Percentiles rank a stretch among this genome's conserved stretches.
Evolutionary conservation across 2,797 vertebrate species (phyloP).

Genomic region (Xiphophorus birchmanni): DNA sequence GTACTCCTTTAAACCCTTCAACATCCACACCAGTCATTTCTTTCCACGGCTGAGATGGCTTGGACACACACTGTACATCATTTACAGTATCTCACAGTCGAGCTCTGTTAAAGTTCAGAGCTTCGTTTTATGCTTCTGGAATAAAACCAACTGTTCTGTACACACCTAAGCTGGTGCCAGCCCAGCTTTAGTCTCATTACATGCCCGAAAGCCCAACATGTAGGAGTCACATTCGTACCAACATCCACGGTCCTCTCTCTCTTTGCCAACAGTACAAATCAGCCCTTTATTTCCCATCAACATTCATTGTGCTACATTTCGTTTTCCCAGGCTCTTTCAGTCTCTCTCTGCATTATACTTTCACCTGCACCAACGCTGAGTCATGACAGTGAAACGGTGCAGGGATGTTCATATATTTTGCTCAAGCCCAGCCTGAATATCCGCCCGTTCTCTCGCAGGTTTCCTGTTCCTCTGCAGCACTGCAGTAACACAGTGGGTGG

Average conservation of each 20-base stretch:
- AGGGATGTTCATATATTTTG: slow-evolving; percentile 54
- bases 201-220: slow-evolving; percentile 33
- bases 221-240: slow-evolving; percentile 6
- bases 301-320: slow-evolving; percentile 67
- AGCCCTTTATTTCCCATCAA: slow-evolving; percentile 57
- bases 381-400: slow-evolving; percentile 39
- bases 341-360: slow-evolving; percentile 30
- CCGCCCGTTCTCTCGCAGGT: slow-evolving; percentile 17
- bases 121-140: slow-evolving; percentile 41
- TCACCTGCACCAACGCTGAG: slow-evolving; percentile 46
- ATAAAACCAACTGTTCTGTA: slow-evolving; percentile 36
- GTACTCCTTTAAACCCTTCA: slow-evolving; percentile 22
- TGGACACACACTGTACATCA: slow-evolving; percentile 66
- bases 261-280: slow-evolving; percentile 71
- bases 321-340: slow-evolving; percentile 30
- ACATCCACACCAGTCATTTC: slow-evolving; percentile 40
- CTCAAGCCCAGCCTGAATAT: slow-evolving; percentile 30
- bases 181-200: slow-evolving; percentile 80
- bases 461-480: slow-evolving; percentile 37
- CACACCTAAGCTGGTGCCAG: slow-evolving; percentile 80
- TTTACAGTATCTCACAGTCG: slow-evolving; percentile 73
- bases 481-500: slow-evolving; percentile 26
- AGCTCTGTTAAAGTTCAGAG: slow-evolving; percentile 66
- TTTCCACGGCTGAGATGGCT: slow-evolving; percentile 73
- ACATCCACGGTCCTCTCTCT: slow-evolving; percentile 44